Base-by-base conservation (phyloP, 2,888 invertebrate genomes). In the Drosophila mulleri region DNA sequence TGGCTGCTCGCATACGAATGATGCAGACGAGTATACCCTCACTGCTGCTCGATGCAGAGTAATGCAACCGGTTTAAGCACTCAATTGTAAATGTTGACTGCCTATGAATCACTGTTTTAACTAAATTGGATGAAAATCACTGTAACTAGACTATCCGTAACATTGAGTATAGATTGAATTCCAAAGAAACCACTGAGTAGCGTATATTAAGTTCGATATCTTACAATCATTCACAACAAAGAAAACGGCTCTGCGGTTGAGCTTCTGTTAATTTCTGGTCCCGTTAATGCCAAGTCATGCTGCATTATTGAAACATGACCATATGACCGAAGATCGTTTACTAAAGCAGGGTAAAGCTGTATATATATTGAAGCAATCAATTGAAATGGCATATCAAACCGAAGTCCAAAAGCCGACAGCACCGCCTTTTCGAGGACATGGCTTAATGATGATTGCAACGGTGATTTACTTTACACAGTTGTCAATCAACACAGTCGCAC, bases 271-370 rank as follows among this genome's bases (percentile, higher is more conserved):
- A 53, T 75, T 70, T 60, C 29, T 44, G 37, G 29, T 42, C 14
- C 23, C 39, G 35, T 48, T 66, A 59, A 12, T 61, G 81, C 70
- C 62, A 60, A 78, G 75, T 83, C 82, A 82, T 78, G 72, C 35
- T 47, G 37, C 53, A 71, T 54, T 58, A 37, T 29, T 16, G 53
- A 53, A 61, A 64, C 45, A 58, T 70, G 68, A 48, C 50, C 53
- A 18, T 53, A 20, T 29, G 32, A 41, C 48, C n/a, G 50, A 54
- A 58, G 59, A 57, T 73, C 67, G 58, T 47, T 71, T 57, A 37
- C n/a, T n/a, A n/a, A n/a, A n/a, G n/a, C n/a, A n/a, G n/a, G n/a
- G n/a, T n/a, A n/a, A n/a, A n/a, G n/a, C n/a, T n/a, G n/a, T n/a
- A 26, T 37, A 41, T 26, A 16, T 16, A 62, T 57, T 57, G 48